Conservation (phyloP, 2,113 vertebrate genomes). For the Mastomys coucha region DNA sequence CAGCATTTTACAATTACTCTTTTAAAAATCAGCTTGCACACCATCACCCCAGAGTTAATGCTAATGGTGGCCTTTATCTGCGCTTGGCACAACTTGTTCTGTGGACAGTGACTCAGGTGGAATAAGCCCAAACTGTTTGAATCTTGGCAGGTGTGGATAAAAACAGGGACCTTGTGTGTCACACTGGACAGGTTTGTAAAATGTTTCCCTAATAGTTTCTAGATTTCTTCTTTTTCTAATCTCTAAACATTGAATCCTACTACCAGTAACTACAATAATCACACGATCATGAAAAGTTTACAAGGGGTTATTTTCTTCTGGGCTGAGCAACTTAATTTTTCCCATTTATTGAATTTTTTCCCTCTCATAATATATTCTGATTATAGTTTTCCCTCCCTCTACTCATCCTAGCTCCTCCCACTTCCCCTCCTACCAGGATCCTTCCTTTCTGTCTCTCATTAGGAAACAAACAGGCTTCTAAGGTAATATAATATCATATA, state of each 20-base stretch:
- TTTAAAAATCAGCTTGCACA: neutral
- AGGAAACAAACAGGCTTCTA: neutral
- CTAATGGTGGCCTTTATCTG: neutral
- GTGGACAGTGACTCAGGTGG: neutral
- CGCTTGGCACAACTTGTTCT: neutral
- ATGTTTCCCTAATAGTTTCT: neutral
- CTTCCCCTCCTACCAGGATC: neutral
- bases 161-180: neutral
- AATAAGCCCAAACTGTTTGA: neutral
- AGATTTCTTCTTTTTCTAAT: neutral
- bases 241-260: neutral
- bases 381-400: neutral
- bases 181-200: neutral
- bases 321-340: neutral
- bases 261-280: neutral
- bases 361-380: neutral
- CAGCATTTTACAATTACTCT: neutral
- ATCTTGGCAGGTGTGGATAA: neutral
- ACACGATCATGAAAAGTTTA: neutral
- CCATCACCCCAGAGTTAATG: neutral
- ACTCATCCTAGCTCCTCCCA: neutral
- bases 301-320: neutral
- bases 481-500: neutral
- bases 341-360: neutral
- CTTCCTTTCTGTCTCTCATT: neutral